Percentiles rank a stretch among this genome's conserved stretches.
Conservation (phyloP, 2,797 vertebrate species). For the Sarcoramphus papa region DNA sequence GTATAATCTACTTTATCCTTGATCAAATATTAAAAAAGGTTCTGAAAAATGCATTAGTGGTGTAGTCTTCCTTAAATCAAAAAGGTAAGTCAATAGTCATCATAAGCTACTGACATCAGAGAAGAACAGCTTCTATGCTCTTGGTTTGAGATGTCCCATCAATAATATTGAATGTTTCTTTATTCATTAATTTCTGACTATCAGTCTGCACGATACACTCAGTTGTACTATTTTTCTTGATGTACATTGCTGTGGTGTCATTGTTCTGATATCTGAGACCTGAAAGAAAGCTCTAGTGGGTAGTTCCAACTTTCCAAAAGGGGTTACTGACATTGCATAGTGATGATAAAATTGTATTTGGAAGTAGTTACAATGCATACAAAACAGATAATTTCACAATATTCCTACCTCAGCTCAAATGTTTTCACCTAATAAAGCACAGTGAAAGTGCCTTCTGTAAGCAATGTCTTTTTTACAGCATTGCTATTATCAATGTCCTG, state of each 20-base stretch:
- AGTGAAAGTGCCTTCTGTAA: background rate
- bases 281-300: background rate
- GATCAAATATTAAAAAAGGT: slow-evolving; percentile 37
- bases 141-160: background rate
- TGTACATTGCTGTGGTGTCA: background rate
- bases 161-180: background rate
- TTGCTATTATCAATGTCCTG: background rate
- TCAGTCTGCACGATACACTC: background rate
- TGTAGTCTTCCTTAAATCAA: background rate
- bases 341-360: background rate
- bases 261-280: background rate
- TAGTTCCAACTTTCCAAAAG: background rate
- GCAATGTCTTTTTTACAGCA: background rate
- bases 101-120: slow-evolving; percentile 1
- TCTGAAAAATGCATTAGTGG: slow-evolving; percentile 40
- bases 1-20: slow-evolving; percentile 10
- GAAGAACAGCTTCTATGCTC: background rate
- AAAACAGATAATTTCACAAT: background rate
- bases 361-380: background rate
- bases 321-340: background rate
- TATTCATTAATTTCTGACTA: background rate
- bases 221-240: background rate
- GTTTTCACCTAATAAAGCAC: background rate
- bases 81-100: slow-evolving; percentile 31
- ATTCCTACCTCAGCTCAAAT: background rate